phyloP scores from a whole-genome alignment of 2,888 invertebrate species.

The Subacronicta megacephala region DNA sequence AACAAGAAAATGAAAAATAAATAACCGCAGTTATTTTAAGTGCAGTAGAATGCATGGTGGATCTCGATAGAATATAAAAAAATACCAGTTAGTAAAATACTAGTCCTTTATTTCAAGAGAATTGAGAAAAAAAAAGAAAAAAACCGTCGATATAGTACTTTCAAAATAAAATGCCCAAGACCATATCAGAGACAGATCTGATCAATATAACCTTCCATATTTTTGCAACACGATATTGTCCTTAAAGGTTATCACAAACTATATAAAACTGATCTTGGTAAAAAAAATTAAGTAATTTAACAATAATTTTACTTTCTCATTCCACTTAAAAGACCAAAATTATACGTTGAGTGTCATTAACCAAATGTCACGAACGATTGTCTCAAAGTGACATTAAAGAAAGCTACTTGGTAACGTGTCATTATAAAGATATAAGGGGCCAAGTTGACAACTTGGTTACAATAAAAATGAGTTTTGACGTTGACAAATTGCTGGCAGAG shows the following conservation, averaged over 20 bases:
- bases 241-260: constrained; percentile 37
- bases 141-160: constrained; percentile 11
- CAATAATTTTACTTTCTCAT: constrained; percentile 42
- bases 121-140: too few relatives aligned
- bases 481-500: constrained; percentile 76
- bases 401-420: constrained; percentile 65
- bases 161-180: constrained; percentile 11
- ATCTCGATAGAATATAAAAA: too few relatives aligned
- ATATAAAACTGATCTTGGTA: constrained; percentile 20
- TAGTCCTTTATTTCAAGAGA: too few relatives aligned
- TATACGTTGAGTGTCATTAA: constrained; percentile 48
- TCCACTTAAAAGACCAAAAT: constrained; percentile 47
- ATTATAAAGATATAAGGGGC: constrained; percentile 74
- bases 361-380: constrained; percentile 56
- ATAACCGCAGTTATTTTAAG: too few relatives aligned
- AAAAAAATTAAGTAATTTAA: constrained; percentile 50
- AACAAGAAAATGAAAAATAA: too few relatives aligned
- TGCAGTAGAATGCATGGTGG: too few relatives aligned
- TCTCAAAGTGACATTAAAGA: constrained; percentile 59
- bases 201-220: constrained; percentile 31
- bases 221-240: constrained; percentile 39
- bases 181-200: constrained; percentile 35
- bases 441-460: constrained; percentile 77
- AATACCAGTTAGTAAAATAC: too few relatives aligned
- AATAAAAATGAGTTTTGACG: constrained; percentile 78